Evolutionary conservation across 2,113 vertebrate species (phyloP), one percentile per base, ranked within the genome.

Genomic region (Pavo muticus): DNA sequence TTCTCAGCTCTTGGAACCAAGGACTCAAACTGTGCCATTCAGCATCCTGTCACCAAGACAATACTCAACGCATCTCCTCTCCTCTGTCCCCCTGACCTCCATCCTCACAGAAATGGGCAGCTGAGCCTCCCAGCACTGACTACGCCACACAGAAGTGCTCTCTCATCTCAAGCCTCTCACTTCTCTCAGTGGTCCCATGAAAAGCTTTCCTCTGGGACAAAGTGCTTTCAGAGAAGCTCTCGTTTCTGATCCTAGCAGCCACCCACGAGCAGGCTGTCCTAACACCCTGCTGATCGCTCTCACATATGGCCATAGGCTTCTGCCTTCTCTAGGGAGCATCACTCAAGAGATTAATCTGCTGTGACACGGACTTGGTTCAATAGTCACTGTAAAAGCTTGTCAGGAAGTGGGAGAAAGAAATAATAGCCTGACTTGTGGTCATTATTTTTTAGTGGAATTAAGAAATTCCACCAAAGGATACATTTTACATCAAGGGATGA

Each of bases 351-450:
- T 79, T n/a, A 64, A 93, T 87, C 59, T 85, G 64, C 39, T 45
- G 30, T 90, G 83, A 77, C 73, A 71, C 1, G 5, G 77, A 71
- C 76, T 81, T 87, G 83, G 68, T 75, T 96, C 87, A 77, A 81
- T 96, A 92, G 83, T 25, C 84, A 27, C 73, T 85, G 47, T 56
- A 72, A 88, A 91, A 88, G 54, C 71, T 69, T 72, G 54, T 48
- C 76, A 92, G 71, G 7, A 57, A 82, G 81, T 85, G 54, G 74
- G 63, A 85, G 70, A 79, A 91, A 86, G 47, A 81, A 85, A 84
- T 42, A 94, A 81, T 21, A 77, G 14, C 35, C 35, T 84, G 52
- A 29, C 10, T 40, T 72, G 42, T 21, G 20, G 20, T 64, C 3
- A 95, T 94, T 92, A 88, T 75, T 90, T 73, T 87, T 73, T 19